These are phyloP conservation scores for Malurus elegans DNA, from an alignment of 2,113 vertebrate genomes.

Conservation along the genomic window DNA sequence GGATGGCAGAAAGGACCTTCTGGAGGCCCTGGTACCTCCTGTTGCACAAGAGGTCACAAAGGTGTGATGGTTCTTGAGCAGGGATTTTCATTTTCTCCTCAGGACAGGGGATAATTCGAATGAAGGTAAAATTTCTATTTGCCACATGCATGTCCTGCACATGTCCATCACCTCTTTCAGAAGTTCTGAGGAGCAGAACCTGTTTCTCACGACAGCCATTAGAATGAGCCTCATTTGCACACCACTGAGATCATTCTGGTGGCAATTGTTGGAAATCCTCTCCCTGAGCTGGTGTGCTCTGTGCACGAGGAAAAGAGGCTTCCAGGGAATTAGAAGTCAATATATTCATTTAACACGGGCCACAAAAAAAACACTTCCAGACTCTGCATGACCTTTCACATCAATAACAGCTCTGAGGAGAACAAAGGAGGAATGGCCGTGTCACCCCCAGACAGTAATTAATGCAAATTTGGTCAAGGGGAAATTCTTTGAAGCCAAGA, in stretches of 20 bases:
- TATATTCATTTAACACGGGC: neutral
- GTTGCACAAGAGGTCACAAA: neutral
- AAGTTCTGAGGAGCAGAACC: neutral
- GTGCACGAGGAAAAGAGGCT: neutral
- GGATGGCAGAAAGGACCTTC: neutral
- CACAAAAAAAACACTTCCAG: neutral
- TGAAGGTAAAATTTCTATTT: neutral
- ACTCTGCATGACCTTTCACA: neutral
- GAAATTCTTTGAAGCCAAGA: neutral
- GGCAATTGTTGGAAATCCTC: neutral
- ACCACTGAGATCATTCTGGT: neutral
- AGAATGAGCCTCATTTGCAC: neutral
- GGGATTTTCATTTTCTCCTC: neutral
- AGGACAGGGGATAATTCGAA: neutral
- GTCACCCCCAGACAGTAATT: conserved; percentile 1
- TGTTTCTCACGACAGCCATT: neutral
- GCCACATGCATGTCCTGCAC: rapidly evolving
- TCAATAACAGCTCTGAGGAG: neutral
- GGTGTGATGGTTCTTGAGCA: neutral
- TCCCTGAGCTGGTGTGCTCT: neutral
- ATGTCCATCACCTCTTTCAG: neutral
- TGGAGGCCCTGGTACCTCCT: neutral
- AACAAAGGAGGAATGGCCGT: neutral
- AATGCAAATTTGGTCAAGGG: neutral
- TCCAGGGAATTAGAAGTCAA: neutral